phyloP scores from a whole-genome alignment of 2,888 invertebrate species.

The Pterostichus niger region DNA sequence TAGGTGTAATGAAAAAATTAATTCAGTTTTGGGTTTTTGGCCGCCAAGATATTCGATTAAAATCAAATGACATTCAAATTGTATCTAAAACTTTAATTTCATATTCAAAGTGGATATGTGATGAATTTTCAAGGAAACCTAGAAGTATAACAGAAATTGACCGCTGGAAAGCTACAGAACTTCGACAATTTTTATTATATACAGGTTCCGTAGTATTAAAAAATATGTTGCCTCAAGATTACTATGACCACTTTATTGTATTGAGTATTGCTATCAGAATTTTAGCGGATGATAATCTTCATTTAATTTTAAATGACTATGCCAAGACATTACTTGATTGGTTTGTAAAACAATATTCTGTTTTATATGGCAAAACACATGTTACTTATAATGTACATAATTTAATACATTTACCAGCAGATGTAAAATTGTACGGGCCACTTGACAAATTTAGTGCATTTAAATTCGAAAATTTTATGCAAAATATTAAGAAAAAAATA shows the following conservation, averaged over 20 bases:
- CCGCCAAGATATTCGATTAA: slow-evolving; percentile 49
- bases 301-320: slow-evolving; percentile 66
- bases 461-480: slow-evolving; percentile 68
- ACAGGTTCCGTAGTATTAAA: slow-evolving; percentile 69
- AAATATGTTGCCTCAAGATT: slow-evolving; percentile 68
- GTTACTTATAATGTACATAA: slow-evolving; percentile 70
- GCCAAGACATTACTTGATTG: slow-evolving; percentile 68
- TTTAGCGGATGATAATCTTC: slow-evolving; percentile 64
- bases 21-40: slow-evolving; percentile 52
- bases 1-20: slow-evolving; percentile 69
- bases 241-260: slow-evolving; percentile 68
- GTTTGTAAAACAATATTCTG: slow-evolving; percentile 68
- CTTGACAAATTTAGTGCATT: slow-evolving; percentile 70
- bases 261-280: slow-evolving; percentile 69
- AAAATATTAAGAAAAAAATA: slow-evolving; percentile 67
- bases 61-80: slow-evolving; percentile 50
- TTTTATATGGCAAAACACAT: slow-evolving; percentile 69
- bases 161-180: slow-evolving; percentile 69
- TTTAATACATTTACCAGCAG: slow-evolving; percentile 69
- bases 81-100: slow-evolving; percentile 13
- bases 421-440: slow-evolving; percentile 68
- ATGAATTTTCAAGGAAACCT: slow-evolving; percentile 66
- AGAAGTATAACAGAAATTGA: slow-evolving; percentile 42
- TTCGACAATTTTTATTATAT: slow-evolving; percentile 65
- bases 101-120: slow-evolving; percentile 36